Percentiles rank a stretch among this genome's conserved stretches.
Evolutionary conservation across 2,888 invertebrate genomes (phyloP).

Genomic region (Lathronympha strigana): DNA sequence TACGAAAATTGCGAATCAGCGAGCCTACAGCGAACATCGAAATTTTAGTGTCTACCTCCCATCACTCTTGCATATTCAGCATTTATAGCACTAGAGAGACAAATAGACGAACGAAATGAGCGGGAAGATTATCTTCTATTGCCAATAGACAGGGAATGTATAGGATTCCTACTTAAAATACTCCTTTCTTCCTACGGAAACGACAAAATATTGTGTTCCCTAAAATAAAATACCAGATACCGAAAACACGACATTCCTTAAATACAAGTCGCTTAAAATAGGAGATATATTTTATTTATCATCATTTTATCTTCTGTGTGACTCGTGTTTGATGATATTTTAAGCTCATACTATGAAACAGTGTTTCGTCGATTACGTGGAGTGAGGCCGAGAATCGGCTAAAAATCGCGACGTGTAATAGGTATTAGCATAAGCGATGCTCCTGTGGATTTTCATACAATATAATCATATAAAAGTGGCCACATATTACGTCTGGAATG

Average conservation of each 20-base stretch:
- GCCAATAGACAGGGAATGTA: background rate
- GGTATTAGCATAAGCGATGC: too few relatives aligned
- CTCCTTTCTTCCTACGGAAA: conserved; percentile 1
- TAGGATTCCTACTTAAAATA: background rate
- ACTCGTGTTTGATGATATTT: background rate
- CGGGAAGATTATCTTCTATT: background rate
- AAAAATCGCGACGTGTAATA: too few relatives aligned
- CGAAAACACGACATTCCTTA: conserved; percentile 8
- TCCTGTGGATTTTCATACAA: too few relatives aligned
- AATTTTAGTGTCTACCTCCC: too few relatives aligned
- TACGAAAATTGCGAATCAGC: background rate
- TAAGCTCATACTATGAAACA: background rate
- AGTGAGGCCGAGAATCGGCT: too few relatives aligned
- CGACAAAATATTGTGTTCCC: background rate
- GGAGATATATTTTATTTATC: background rate
- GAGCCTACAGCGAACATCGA: too few relatives aligned
- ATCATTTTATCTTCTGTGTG: background rate
- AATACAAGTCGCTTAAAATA: background rate
- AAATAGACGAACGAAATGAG: too few relatives aligned
- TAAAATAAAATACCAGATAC: background rate
- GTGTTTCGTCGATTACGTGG: background rate
- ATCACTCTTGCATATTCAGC: too few relatives aligned
- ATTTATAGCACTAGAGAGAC: too few relatives aligned
- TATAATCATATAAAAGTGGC: too few relatives aligned
- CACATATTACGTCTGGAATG: too few relatives aligned